Base-by-base conservation (phyloP, 2,888 invertebrate species). In the Lottia scabra region DNA sequence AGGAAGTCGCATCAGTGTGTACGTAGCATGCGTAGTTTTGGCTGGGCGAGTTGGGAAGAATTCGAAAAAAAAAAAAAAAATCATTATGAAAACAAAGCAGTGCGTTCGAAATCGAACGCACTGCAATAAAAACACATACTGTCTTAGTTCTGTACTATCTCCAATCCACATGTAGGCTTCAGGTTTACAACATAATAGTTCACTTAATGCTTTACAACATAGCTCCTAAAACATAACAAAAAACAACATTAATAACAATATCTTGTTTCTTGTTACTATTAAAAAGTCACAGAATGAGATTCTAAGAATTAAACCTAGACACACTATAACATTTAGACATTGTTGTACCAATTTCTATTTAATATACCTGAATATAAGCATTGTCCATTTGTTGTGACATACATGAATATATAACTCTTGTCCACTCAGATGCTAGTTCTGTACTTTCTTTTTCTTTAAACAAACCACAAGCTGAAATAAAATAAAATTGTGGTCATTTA, bases 151-250 rank as follows among this genome's bases (percentile, higher is more conserved):
- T 6, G 77, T 38, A 65, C 79, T 80, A 45, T 85, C 85, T 15
- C 86, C 86, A 63, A 85, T 84, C 79, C 81, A 80, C 65, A 72
- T 71, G 56, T 78, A 75, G 8, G 80, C 79, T 30, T 79, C 80
- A 30, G 82, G 83, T 63, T 75, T 73, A 30, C 79, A 77, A 64
- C 83, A 82, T 44, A 86, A 71, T 19, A 86, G 70, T 13, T 75
- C 76, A n/a, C 79, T 74, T 23, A 84, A 62, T 8, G 80, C 78
- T 27, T 68, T 71, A 72, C 84, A 83, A 3, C 77, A 78, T 15
- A 73, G 75, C 64, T 75, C 74, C 84, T 84, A 75, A 13, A 71
- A 26, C 10, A 69, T 26, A 62, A 43, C n/a, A 5, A 30, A n/a
- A 26, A 45, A 63, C 12, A 46, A 16, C 43, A 15, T 27, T 12